Percentiles rank a stretch among this genome's conserved stretches.
Evolutionary conservation across 1,140 invertebrate genomes (phyloP).

Genomic region (Saccostrea glomerata): DNA sequence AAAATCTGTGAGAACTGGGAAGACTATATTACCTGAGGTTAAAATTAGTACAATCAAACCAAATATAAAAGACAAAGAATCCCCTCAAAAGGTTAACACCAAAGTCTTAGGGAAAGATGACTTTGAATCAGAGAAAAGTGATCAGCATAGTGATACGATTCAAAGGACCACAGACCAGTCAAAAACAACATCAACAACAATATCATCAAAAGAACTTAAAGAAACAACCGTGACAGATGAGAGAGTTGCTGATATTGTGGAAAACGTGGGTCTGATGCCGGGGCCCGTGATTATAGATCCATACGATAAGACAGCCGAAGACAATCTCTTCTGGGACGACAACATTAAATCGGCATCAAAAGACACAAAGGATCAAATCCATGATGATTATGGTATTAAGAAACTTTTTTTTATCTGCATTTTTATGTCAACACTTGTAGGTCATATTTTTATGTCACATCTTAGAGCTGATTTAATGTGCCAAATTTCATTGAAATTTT

Average conservation of each 20-base stretch:
- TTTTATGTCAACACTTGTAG: no score
- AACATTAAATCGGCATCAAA: neutral
- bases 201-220: neutral
- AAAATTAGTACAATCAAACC: neutral
- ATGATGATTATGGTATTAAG: slow-evolving; percentile 8
- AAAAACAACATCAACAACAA: neutral
- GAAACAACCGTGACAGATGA: neutral
- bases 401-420: neutral
- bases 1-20: neutral
- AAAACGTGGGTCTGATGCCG: neutral
- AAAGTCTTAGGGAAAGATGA: neutral
- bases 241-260: neutral
- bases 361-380: neutral
- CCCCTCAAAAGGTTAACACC: neutral
- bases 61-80: neutral
- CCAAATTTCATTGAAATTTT: no score
- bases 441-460: no score
- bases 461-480: no score
- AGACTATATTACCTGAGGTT: neutral
- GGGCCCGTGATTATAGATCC: neutral
- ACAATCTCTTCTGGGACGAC: neutral
- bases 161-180: neutral
- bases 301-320: neutral
- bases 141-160: neutral
- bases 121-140: neutral